phyloP scores from a whole-genome alignment of 2,113 vertebrate species.

The Pogona vitticeps region DNA sequence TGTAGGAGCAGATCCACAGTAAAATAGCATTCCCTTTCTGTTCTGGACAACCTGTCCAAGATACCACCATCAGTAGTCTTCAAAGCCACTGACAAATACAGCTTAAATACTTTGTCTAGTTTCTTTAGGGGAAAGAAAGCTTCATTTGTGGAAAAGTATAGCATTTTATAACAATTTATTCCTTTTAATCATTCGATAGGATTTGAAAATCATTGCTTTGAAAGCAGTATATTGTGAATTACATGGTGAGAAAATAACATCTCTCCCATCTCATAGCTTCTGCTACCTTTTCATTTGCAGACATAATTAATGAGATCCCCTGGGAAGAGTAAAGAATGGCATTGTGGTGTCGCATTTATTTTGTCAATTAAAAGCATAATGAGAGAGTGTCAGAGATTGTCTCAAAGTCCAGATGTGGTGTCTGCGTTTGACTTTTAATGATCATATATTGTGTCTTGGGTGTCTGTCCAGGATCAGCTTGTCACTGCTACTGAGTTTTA shows the following conservation, averaged over 20 bases:
- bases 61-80: neutral
- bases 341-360: neutral
- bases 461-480: constrained; percentile 10
- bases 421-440: constrained; percentile 5
- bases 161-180: neutral
- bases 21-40: neutral
- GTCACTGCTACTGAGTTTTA: neutral
- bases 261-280: fast-evolving
- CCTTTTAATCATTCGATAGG: constrained; percentile 12
- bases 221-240: neutral
- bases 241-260: neutral
- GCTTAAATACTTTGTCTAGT: neutral
- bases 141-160: neutral
- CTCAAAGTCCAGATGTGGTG: constrained; percentile 17
- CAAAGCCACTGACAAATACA: neutral
- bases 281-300: neutral
- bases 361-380: constrained; percentile 13
- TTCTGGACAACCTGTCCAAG: neutral
- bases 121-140: neutral
- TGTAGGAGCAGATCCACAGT: neutral
- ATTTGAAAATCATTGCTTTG: neutral
- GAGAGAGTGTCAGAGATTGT: neutral
- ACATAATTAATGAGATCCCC: neutral
- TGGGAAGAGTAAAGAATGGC: neutral
- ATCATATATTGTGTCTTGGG: neutral